Evolutionary conservation across 1,140 invertebrate genomes (phyloP), one percentile per base, ranked within the genome.

Genomic region (Atopsyche davidsoni): DNA sequence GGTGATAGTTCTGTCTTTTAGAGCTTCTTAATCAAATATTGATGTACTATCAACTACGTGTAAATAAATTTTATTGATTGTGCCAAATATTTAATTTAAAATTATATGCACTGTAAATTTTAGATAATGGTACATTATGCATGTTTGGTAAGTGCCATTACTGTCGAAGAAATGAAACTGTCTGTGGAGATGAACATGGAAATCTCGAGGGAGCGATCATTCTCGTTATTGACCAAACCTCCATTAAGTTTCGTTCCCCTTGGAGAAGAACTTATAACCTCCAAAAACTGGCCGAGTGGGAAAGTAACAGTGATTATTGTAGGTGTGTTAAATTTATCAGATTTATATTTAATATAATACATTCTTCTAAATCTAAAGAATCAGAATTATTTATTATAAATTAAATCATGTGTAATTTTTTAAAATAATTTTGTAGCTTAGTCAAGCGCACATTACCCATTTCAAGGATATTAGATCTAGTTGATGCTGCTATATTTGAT

Each of bases 111-210:
- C n/a, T n/a, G n/a, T n/a, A n/a, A n/a, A n/a, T 69, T 64, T 36
- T 53, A 64, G 72, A 69, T 31, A 73, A 73, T 58, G 75, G 75
- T 35, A 68, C 64, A 3, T 61, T 80, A 22, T 96, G 93, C 69
- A 78, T 96, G 40, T 95, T 89, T 73, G 92, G 93, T 0, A 82
- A 86, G 64, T 96, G 92, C 66, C 83, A 83, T 66, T 95, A 92
- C 64, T 96, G 93, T 66, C 86, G 81, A 51, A 73, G 76, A 42
- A 78, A 82, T 52, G 87, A 92, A 64, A 82, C 86, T 2, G 83
- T 94, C 3, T 96, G 92, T 73, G 86, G 79, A 2, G 72, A 83
- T 42, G 73, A 77, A 9, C 75, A 79, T 55, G 65, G 80, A 55
- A 68, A 83, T 55, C 69, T 89, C 43, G 89, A 92, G 73, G 92